Evolutionary conservation across 2,797 vertebrate genomes (phyloP).

Genomic region (Graptemys geographica): DNA sequence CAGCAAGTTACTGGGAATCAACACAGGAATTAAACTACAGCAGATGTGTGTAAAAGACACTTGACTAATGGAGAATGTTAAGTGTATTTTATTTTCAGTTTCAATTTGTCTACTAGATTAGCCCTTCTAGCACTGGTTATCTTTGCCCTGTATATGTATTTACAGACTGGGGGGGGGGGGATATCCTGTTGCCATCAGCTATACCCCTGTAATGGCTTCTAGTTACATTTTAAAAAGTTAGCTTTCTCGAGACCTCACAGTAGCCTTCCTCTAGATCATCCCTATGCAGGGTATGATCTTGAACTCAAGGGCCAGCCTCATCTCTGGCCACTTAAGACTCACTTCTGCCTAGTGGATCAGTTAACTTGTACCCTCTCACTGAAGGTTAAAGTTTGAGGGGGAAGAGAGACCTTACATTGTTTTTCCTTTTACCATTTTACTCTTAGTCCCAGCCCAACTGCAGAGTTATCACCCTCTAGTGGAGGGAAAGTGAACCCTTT

Average conservation of each 20-base stretch:
- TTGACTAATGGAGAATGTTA: not conserved
- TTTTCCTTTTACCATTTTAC: not conserved
- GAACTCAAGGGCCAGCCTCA: not conserved
- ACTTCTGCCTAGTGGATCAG: not conserved
- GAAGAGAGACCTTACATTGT: too few relatives aligned
- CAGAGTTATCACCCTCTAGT: too few relatives aligned
- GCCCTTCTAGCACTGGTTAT: not conserved
- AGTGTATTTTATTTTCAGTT: too few relatives aligned
- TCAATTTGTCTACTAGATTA: too few relatives aligned
- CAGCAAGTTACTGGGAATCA: too few relatives aligned
- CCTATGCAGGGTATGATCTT: not conserved
- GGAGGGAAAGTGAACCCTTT: not conserved
- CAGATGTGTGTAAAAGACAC: not conserved
- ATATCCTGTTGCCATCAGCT: not conserved
- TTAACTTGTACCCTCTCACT: not conserved
- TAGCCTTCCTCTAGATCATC: not conserved
- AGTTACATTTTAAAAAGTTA: not conserved
- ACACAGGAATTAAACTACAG: too few relatives aligned
- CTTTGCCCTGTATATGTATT: too few relatives aligned
- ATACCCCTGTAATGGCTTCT: not conserved
- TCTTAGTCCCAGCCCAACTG: too few relatives aligned
- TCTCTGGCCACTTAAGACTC: not conserved
- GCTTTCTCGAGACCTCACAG: not conserved
- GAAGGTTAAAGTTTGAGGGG: not conserved
- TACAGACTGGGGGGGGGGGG: accelerated